phyloP scores from a whole-genome alignment of 2,113 vertebrate genomes.

The Gorsachius goisagi region DNA sequence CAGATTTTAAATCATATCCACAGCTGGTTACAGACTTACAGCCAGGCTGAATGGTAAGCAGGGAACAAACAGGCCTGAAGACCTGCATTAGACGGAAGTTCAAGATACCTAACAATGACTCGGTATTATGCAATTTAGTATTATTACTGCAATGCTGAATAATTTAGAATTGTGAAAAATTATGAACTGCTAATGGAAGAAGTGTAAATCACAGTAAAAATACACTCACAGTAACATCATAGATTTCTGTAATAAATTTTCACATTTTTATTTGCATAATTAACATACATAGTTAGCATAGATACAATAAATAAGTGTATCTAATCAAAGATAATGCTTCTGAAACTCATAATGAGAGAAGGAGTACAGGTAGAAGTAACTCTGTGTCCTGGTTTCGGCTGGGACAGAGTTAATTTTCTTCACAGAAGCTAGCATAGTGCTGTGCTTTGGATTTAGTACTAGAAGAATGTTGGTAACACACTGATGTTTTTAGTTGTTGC shows the following conservation, averaged over 20 bases:
- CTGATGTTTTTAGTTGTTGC: no score
- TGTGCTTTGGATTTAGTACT: no score
- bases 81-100: background rate
- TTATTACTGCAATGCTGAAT: constrained; percentile 2
- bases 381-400: no score
- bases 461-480: no score
- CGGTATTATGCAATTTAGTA: background rate
- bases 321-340: background rate
- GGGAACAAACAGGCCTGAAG: background rate
- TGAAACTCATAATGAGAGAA: background rate
- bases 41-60: background rate
- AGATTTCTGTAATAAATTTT: background rate
- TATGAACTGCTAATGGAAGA: background rate
- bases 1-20: background rate
- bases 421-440: no score
- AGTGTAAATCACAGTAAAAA: background rate
- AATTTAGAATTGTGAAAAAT: background rate
- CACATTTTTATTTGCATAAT: background rate
- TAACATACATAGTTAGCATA: background rate
- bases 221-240: background rate
- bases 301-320: background rate
- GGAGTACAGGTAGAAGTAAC: background rate
- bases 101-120: background rate
- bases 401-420: no score
- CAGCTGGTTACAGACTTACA: background rate